Percentiles rank a stretch among this genome's conserved stretches.
phyloP scores from a whole-genome alignment of 2,797 vertebrate genomes.

The Darevskia nairensis region DNA sequence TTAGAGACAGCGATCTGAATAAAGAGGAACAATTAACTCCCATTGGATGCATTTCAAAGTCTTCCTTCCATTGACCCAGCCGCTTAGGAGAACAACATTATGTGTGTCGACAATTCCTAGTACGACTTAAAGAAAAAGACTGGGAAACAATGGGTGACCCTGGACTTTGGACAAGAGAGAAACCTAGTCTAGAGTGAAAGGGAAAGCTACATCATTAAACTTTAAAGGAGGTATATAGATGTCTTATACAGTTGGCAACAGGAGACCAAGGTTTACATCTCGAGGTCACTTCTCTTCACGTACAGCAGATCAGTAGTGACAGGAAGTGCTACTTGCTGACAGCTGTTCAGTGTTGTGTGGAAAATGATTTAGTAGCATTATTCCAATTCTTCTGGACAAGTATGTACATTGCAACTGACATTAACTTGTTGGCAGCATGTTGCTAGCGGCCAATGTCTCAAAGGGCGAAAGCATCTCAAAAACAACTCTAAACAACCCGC shows the following conservation, averaged over 20 bases:
- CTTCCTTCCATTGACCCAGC: not conserved
- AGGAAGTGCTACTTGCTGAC: conserved; percentile 42
- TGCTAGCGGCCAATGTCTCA: conserved; percentile 4
- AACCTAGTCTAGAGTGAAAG: conserved; percentile 7
- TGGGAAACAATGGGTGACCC: not conserved
- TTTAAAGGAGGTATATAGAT: conserved; percentile 6
- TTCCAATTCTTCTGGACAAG: conserved; percentile 18
- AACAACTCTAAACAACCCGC: not conserved
- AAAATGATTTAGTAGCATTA: conserved; percentile 51
- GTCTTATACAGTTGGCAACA: not conserved
- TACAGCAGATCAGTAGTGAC: conserved; percentile 45
- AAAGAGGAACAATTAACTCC: not conserved
- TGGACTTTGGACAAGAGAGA: not conserved
- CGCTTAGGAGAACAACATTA: not conserved
- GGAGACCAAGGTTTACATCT: conserved; percentile 13
- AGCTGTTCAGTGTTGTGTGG: conserved; percentile 32
- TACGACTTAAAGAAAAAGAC: not conserved
- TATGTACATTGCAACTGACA: conserved; percentile 33
- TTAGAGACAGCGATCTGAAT: not conserved
- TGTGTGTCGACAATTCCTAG: not conserved
- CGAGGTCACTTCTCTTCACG: conserved; percentile 35
- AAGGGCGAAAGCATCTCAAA: conserved; percentile 11
- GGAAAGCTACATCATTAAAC: conserved; percentile 39
- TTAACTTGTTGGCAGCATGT: conserved; percentile 34
- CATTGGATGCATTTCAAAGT: not conserved